These are phyloP conservation scores for Cranoglanis bouderius DNA, from an alignment of 2,113 vertebrate genomes.

Conservation along the genomic window DNA sequence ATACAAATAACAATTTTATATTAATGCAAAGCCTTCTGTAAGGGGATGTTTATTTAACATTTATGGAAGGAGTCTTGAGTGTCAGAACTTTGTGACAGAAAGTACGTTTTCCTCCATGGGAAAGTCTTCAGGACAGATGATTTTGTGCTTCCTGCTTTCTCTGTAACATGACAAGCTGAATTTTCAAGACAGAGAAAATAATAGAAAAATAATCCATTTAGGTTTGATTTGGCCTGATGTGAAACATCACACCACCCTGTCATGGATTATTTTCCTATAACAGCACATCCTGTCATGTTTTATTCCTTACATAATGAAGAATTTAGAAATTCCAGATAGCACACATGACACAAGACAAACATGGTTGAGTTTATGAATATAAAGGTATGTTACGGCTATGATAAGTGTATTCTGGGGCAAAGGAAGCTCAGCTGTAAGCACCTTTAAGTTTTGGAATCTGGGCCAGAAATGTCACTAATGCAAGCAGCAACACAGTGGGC, in stretches of 20 bases:
- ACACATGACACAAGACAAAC: neutral
- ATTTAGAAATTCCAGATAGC: neutral
- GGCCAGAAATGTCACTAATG: neutral
- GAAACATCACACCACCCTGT: neutral
- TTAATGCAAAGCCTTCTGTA: neutral
- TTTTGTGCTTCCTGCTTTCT: neutral
- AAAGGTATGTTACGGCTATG: neutral
- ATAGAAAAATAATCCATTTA: neutral
- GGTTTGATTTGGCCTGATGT: neutral
- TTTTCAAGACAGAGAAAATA: neutral
- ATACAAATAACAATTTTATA: neutral
- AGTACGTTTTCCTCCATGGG: neutral
- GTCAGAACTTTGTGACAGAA: neutral
- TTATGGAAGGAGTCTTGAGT: neutral
- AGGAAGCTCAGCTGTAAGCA: neutral
- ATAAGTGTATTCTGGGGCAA: neutral
- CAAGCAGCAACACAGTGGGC: neutral
- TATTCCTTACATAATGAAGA: neutral
- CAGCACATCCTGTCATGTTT: neutral
- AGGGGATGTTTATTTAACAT: neutral
- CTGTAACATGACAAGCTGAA: neutral
- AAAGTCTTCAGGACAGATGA: neutral
- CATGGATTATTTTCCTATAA: neutral
- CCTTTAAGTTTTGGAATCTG: neutral
- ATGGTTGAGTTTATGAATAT: neutral